Base-by-base conservation (phyloP, 2,797 vertebrate genomes). In the Chelon labrosus region DNA sequence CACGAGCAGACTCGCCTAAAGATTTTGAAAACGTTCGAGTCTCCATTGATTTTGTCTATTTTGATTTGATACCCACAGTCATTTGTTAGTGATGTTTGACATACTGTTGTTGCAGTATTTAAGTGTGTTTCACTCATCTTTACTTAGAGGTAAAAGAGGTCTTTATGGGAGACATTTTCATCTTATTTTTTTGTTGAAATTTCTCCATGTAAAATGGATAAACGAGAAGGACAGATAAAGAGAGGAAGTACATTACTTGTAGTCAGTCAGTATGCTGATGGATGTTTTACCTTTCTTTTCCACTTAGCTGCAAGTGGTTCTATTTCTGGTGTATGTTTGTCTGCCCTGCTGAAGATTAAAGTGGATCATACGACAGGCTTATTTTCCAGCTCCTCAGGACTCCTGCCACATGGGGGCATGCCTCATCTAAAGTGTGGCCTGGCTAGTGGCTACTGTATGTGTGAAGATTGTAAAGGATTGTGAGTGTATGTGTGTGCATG, bases 381-480 rank as follows among this genome's bases (percentile, higher is more conserved):
- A n/a, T 46, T 53, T 19, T 66, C 65, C 35, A 68, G 77, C 83
- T 84, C 59, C 81, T 83, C 46, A 68, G 72, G 54, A 69, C 56
- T 89, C 10, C 70, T 75, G 74, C 85, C 83, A 81, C 83, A 83
- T 70, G 73, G 80, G 77, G 80, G 74, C 75, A 78, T 73, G 82
- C 75, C 80, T 74, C 53, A 61, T 74, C 86, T 68, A 73, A 70
- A 62, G 31, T 77, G 66, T 65, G 35, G 54, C 39, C 61, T 38
- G 57, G 53, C 42, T 65, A 52, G 57, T 80, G 57, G 60, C 60
- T 31, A 52, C 75, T 14, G 61, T 79, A 27, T 54, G 57, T 67
- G 39, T 76, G 54, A 57, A 44, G 13, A 55, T 60, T 70, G 19
- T 73, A 64, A 62, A 56, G 49, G 49, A 37, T 17, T 8, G 19